These are phyloP conservation scores for Lasioglossum zephyrum DNA, from an alignment of 2,888 invertebrate species.

Conservation along the genomic window DNA sequence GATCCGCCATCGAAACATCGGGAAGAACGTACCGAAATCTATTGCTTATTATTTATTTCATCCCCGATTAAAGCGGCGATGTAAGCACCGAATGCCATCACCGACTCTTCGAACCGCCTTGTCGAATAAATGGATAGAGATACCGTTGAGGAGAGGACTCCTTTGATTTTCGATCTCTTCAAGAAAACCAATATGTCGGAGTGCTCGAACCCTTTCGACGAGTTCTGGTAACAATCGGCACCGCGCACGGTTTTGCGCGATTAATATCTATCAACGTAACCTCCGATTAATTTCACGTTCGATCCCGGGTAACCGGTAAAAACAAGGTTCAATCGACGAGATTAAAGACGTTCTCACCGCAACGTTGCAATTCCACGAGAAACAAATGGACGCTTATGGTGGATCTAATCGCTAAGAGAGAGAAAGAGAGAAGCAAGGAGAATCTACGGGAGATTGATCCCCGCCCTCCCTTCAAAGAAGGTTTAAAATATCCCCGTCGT, in stretches of 20 bases:
- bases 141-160: neutral
- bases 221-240: neutral
- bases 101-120: neutral
- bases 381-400: slow-evolving; percentile 34
- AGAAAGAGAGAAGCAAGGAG: slow-evolving; percentile 35
- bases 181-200: slow-evolving; percentile 2
- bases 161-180: neutral
- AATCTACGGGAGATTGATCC: slow-evolving; percentile 50
- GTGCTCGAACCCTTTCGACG: neutral
- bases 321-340: slow-evolving; percentile 23
- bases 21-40: neutral
- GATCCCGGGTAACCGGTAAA: neutral
- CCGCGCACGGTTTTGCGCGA: neutral
- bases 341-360: slow-evolving; percentile 29
- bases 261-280: slow-evolving; percentile 18
- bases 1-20: slow-evolving; percentile 43
- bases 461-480: slow-evolving; percentile 13
- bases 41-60: neutral
- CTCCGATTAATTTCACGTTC: slow-evolving; percentile 25
- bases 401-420: slow-evolving; percentile 23
- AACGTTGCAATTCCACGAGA: slow-evolving; percentile 32
- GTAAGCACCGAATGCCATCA: neutral
- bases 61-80: neutral
- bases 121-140: neutral
- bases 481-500: slow-evolving; percentile 62